Base-by-base conservation (phyloP, 2,888 invertebrate genomes). In the Drosophila formosana region DNA sequence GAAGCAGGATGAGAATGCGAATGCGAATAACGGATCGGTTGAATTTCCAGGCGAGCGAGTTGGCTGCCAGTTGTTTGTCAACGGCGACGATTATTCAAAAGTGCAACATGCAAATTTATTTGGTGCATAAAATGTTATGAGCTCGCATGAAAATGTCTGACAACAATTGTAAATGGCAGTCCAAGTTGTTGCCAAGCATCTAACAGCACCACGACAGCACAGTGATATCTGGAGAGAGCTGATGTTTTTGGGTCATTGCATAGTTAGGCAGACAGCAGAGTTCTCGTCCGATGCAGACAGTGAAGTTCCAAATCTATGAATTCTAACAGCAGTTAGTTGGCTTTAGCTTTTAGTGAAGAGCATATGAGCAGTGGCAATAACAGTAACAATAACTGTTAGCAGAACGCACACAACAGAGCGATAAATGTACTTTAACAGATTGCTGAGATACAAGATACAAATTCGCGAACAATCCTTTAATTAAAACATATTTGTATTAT, bases 61-160 rank as follows among this genome's bases (percentile, higher is more conserved):
- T 60, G 58, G 85, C 82, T 89, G 72, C 79, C 75, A 78, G 89
- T 88, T 85, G 80, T 79, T 89, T 89, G 84, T 85, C 89, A 82
- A 74, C 86, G 80, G 71, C 76, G 67, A 80, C 89, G 88, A 85
- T 85, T 85, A 85, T 85, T 85, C 84, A 85, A 85, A 85, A 83
- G 83, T 85, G 84, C 84, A 85, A 85, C 89, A 88, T 85, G 89
- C 89, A 89, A 85, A 85, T 85, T 85, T 85, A 85, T 89, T 88
- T 89, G 68, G 72, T 72, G 73, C 84, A 85, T 85, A 85, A 85
- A 88, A 88, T 85, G 87, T 85, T 85, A 85, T 85, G 88, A 88
- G 83, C 83, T 88, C 86, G 72, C 86, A 85, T 85, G 83, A 89
- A 89, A 89, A 84, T 84, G 83, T 84, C 85, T 72, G 89, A 83